A percentile compares a stretch with the other conserved stretches of the same genome.
Conservation (phyloP, 1,140 invertebrate genomes). For the Nasonia giraulti region DNA sequence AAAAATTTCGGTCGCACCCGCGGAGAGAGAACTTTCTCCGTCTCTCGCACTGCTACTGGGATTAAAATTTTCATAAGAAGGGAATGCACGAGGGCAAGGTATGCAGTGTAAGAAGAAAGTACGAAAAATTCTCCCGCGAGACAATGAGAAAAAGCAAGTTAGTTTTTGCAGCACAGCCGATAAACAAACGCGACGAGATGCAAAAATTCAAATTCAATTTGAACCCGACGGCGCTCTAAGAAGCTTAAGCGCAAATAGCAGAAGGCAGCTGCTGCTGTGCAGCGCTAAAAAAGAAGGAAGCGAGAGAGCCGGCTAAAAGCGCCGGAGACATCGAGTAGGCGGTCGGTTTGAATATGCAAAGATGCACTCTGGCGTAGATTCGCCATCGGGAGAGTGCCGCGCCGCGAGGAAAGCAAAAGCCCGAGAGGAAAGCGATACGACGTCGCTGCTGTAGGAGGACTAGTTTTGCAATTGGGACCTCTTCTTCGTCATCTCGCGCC, state of each 20-base stretch:
- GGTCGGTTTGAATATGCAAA: conserved; percentile 64
- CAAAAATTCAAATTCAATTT: not conserved
- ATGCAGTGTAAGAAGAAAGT: too few species aligned
- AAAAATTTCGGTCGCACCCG: not conserved
- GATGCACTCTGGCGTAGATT: conserved; percentile 41
- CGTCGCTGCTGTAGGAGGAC: not conserved
- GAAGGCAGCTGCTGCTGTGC: not conserved
- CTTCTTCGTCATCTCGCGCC: not conserved
- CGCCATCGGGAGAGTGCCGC: conserved; percentile 11
- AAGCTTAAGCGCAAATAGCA: not conserved
- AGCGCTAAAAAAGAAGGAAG: not conserved
- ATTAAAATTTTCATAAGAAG: too few species aligned
- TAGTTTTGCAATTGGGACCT: conserved; percentile 13
- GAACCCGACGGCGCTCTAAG: not conserved
- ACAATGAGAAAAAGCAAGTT: too few species aligned
- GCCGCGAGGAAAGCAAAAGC: conserved; percentile 45
- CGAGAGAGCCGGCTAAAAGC: not conserved
- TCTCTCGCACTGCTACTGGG: not conserved
- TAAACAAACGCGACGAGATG: not conserved
- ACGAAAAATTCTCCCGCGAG: too few species aligned
- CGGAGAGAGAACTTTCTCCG: not conserved
- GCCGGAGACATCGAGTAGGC: conserved; percentile 8
- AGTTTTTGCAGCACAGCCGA: not conserved
- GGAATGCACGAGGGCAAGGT: too few species aligned
- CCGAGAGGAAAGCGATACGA: not conserved